These are phyloP conservation scores for Helostoma temminkii DNA, from an alignment of 2,797 vertebrate genomes.

Conservation along the genomic window DNA sequence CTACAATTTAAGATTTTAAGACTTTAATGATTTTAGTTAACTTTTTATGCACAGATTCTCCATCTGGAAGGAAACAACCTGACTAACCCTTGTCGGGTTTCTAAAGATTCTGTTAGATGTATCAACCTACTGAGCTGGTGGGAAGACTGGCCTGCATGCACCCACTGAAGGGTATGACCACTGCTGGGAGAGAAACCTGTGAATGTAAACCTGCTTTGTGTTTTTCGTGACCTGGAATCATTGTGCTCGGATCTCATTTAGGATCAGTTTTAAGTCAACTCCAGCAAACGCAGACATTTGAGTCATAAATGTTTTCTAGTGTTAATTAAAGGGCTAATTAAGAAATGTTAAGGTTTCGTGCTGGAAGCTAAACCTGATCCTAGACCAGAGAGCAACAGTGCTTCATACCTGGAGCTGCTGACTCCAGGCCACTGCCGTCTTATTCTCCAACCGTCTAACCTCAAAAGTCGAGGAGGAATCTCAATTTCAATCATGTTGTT, in stretches of 20 bases:
- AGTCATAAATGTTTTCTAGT: background rate
- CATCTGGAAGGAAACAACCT: conserved; percentile 15
- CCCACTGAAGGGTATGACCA: conserved; percentile 82
- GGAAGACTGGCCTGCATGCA: conserved; percentile 58
- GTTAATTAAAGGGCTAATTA: conserved; percentile 50
- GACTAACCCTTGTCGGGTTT: conserved; percentile 19
- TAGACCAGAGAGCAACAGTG: conserved; percentile 26
- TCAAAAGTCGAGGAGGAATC: background rate
- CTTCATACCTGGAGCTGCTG: conserved; percentile 39
- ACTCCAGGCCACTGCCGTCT: conserved; percentile 45
- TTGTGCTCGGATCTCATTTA: conserved; percentile 47
- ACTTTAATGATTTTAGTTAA: conserved; percentile 21
- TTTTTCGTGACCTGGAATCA: conserved; percentile 69
- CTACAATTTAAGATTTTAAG: conserved; percentile 34
- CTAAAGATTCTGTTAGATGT: conserved; percentile 42
- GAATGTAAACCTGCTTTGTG: conserved; percentile 84
- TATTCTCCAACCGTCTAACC: conserved; percentile 40
- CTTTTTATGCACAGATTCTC: conserved; percentile 18
- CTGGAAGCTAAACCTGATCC: conserved; percentile 39
- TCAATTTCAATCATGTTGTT: conserved; percentile 12
- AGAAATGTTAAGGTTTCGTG: conserved; percentile 7
- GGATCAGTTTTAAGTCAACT: conserved; percentile 36
- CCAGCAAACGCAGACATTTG: background rate
- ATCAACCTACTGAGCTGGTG: conserved; percentile 67
- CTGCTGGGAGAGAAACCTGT: conserved; percentile 79